A percentile compares a stretch with the other conserved stretches of the same genome.
Conservation (phyloP, 2,888 invertebrate genomes). For the Himalopsyche tibetana region DNA sequence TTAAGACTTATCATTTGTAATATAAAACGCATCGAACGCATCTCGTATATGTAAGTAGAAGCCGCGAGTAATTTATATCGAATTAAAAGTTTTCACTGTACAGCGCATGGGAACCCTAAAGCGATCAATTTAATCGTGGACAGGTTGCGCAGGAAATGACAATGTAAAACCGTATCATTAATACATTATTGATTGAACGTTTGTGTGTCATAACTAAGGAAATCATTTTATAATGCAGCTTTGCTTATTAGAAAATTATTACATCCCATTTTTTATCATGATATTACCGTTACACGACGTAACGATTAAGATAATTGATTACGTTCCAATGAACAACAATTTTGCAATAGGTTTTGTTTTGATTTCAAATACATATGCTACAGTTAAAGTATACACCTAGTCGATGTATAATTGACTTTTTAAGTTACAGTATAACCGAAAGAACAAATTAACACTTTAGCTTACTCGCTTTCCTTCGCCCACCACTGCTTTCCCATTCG, state of each 20-base stretch:
- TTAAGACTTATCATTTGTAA: not conserved
- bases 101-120: not conserved
- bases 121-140: conserved; percentile 5
- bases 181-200: not conserved
- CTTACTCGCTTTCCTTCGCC: no score
- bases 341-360: no score
- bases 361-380: no score
- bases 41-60: not conserved
- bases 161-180: conserved; percentile 11
- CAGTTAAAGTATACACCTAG: no score
- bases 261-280: not conserved
- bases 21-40: not conserved
- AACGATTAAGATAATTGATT: no score
- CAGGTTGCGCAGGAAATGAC: conserved; percentile 16
- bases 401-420: no score
- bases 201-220: not conserved
- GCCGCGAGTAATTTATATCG: not conserved
- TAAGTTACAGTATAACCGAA: no score
- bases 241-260: not conserved
- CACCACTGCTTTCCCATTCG: no score
- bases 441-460: no score
- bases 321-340: no score
- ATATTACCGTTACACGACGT: not conserved
- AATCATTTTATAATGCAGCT: not conserved
- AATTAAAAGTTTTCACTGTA: not conserved